Percentiles rank a stretch among this genome's conserved stretches.
Conservation (phyloP, 2,113 vertebrate genomes). For the Clupea harengus region DNA sequence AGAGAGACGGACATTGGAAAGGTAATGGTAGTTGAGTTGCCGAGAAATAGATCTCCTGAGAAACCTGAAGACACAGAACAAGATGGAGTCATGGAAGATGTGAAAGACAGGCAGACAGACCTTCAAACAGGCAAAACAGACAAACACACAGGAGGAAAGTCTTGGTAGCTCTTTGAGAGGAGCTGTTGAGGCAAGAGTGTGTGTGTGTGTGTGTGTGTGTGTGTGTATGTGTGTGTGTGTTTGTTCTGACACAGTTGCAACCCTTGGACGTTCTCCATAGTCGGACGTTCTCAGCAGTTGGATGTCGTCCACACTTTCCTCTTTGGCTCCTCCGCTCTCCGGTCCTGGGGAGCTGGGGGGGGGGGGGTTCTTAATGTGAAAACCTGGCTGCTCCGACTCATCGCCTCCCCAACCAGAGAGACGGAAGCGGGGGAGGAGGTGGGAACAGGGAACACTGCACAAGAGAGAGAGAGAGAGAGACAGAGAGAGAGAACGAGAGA, state of each 20-base stretch:
- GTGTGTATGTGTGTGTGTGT: conserved; percentile 22
- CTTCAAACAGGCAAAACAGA: not conserved
- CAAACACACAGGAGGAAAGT: not conserved
- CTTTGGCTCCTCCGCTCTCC: not conserved
- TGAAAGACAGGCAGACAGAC: not conserved
- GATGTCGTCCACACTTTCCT: conserved; percentile 9
- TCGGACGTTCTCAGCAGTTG: not conserved
- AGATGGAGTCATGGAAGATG: not conserved
- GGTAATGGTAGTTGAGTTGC: too few relatives aligned
- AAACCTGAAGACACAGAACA: not conserved
- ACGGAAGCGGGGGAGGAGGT: conserved; percentile 9
- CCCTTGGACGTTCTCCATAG: not conserved
- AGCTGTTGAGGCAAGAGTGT: conserved; percentile 10
- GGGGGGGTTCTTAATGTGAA: not conserved
- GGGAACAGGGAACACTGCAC: not conserved
- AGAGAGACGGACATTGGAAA: too few relatives aligned
- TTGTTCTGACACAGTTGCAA: conserved; percentile 18
- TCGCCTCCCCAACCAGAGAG: not conserved
- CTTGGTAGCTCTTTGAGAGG: not conserved
- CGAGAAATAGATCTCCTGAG: not conserved
- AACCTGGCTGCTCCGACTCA: conserved; percentile 11
- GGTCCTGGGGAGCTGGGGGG: not conserved
- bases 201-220: conserved; percentile 19
- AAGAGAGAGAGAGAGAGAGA: not conserved
- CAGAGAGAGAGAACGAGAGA: not conserved